A percentile compares a stretch with the other conserved stretches of the same genome.
These are phyloP conservation scores for Ornithorhynchus anatinus DNA, from an alignment of 2,113 vertebrate genomes.

Conservation along the genomic window DNA sequence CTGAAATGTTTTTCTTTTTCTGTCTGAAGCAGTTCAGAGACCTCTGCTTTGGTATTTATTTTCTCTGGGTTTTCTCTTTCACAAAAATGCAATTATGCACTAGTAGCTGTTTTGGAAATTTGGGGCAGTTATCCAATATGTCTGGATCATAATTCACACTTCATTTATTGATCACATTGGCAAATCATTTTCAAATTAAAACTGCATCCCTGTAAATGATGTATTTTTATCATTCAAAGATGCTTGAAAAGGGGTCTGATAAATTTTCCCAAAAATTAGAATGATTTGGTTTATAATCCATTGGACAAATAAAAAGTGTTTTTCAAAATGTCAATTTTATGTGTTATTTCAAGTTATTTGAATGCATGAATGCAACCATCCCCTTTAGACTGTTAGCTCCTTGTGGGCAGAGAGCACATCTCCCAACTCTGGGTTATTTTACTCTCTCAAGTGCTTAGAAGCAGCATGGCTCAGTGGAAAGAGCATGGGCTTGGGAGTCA, in stretches of 20 bases:
- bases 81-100: constrained; percentile 35
- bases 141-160: background rate
- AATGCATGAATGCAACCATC: background rate
- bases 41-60: background rate
- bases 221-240: constrained; percentile 15
- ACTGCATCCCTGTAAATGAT: background rate
- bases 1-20: constrained; percentile 32
- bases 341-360: background rate
- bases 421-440: no score
- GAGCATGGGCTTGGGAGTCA: no score
- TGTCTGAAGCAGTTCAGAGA: constrained; percentile 11
- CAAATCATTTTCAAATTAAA: background rate
- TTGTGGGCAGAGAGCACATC: no score
- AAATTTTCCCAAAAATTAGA: constrained; percentile 3
- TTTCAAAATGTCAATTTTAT: background rate
- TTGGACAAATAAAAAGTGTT: background rate
- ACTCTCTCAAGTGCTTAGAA: no score
- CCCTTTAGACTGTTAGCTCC: no score
- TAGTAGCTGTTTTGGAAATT: background rate
- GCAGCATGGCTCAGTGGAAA: no score
- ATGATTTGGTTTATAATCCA: background rate
- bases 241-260: constrained; percentile 7
- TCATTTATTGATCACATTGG: background rate
- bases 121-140: no score
- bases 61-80: constrained; percentile 25